These are phyloP conservation scores for Eupithecia subumbrata DNA, from an alignment of 2,888 invertebrate genomes.

Conservation along the genomic window DNA sequence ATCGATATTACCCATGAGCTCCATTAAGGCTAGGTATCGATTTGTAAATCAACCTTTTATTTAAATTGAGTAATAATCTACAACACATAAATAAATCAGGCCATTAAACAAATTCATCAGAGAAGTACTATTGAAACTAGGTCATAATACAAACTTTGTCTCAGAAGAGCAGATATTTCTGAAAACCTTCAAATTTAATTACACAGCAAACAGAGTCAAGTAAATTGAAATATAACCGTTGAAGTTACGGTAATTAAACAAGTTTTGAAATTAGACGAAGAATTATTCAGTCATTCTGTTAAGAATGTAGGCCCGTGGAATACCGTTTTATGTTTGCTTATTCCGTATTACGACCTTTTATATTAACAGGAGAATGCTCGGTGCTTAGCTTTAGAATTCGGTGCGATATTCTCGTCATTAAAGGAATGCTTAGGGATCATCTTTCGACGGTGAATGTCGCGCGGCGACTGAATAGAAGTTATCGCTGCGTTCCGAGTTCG, in stretches of 20 bases:
- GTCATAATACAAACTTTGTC: background rate
- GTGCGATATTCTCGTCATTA: background rate
- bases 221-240: slow-evolving; percentile 27
- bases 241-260: slow-evolving; percentile 25
- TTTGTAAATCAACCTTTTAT: background rate
- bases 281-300: slow-evolving; percentile 15
- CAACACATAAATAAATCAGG: background rate
- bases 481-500: background rate
- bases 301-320: slow-evolving; percentile 15
- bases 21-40: background rate
- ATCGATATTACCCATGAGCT: background rate
- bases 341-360: slow-evolving; percentile 6
- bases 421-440: background rate
- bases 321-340: slow-evolving; percentile 13
- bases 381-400: slow-evolving; percentile 1
- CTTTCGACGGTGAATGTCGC: background rate
- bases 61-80: background rate
- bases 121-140: background rate
- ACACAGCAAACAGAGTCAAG: slow-evolving; percentile 9
- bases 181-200: slow-evolving; percentile 5
- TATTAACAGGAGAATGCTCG: slow-evolving; percentile 2
- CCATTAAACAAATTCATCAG: background rate
- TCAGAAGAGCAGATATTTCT: background rate
- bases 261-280: slow-evolving; percentile 24
- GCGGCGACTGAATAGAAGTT: background rate